These are phyloP conservation scores for Phrynocephalus guinanensis DNA, from an alignment of 2,797 vertebrate species.

Conservation along the genomic window DNA sequence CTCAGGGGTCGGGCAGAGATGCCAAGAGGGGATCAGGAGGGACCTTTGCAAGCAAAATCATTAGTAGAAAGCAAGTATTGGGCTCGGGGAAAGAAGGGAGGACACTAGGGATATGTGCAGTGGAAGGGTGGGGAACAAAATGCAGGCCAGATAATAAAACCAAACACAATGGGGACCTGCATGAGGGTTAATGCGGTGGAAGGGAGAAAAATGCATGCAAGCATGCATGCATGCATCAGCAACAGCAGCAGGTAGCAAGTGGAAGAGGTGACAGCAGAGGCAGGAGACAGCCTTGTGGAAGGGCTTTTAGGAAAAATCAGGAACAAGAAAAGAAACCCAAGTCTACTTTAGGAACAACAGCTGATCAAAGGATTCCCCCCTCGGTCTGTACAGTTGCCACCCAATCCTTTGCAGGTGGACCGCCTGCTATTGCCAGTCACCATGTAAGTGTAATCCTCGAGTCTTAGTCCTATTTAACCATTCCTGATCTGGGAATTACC, in stretches of 20 bases:
- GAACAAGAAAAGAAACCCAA: not conserved
- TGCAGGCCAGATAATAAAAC: not conserved
- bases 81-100: not conserved
- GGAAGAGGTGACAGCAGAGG: not conserved
- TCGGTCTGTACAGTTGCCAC: too few relatives aligned
- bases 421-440: not conserved
- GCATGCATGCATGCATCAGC: not conserved
- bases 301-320: not conserved
- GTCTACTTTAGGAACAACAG: conserved; percentile 33
- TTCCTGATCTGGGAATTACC: not conserved
- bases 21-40: not conserved
- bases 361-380: not conserved
- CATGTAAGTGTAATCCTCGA: not conserved
- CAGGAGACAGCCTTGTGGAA: not conserved
- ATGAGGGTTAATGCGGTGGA: not conserved
- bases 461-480: not conserved
- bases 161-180: not conserved
- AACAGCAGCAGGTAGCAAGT: not conserved
- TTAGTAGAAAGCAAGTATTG: conserved; percentile 4
- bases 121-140: not conserved
- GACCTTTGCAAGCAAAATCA: not conserved
- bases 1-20: not conserved
- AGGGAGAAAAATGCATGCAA: not conserved
- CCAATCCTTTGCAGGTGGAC: not conserved
- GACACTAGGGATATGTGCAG: not conserved